phyloP scores from a whole-genome alignment of 2,797 vertebrate species.

The Melanotaenia maccullochi region DNA sequence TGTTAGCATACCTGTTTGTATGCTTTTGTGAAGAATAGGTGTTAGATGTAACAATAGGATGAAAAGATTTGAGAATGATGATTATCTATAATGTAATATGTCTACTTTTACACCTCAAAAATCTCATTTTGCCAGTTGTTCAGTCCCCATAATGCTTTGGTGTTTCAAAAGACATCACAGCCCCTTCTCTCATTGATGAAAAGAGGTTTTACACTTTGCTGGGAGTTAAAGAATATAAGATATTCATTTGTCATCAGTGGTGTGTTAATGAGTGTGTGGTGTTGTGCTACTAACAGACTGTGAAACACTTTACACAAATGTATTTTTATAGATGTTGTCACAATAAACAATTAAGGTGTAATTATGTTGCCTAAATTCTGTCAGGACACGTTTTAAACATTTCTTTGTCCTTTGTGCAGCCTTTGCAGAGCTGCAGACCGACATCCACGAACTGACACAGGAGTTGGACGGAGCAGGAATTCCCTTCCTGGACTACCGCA shows the following conservation, averaged over 20 bases:
- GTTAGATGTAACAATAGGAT: not conserved
- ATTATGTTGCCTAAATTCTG: not conserved
- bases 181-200: not conserved
- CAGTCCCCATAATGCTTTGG: not conserved
- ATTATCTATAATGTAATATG: slow-evolving; percentile 7
- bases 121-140: not conserved
- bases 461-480: slow-evolving; percentile 97
- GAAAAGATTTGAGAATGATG: not conserved
- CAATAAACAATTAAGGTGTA: not conserved
- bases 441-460: slow-evolving; percentile 96
- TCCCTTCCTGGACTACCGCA: slow-evolving; percentile 97
- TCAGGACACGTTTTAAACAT: not conserved
- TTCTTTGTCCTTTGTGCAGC: slow-evolving; percentile 74
- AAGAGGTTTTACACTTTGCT: slow-evolving; percentile 1
- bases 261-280: slow-evolving; percentile 12
- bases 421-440: slow-evolving; percentile 96
- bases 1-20: not conserved
- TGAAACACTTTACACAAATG: not conserved
- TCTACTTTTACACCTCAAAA: not conserved
- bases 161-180: not conserved
- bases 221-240: not conserved
- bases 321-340: not conserved
- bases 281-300: not conserved
- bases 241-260: not conserved
- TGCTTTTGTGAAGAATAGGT: not conserved